Evolutionary conservation across 2,888 invertebrate species (phyloP).

Genomic region (Hofmannophila pseudospretella): DNA sequence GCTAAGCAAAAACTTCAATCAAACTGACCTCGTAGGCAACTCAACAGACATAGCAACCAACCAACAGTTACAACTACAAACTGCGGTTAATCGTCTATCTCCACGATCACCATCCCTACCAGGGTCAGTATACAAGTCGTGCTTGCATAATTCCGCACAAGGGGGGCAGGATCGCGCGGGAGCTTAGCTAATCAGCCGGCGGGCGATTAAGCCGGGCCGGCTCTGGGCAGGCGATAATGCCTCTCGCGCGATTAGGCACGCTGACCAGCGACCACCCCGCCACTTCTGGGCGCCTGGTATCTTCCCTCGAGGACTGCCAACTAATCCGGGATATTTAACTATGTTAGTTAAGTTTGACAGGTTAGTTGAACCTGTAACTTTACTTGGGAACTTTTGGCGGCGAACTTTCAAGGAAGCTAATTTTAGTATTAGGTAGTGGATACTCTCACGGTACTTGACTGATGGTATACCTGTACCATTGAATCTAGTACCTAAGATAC

Average conservation of each 20-base stretch:
- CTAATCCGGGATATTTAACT: constrained; percentile 18
- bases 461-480: no score
- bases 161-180: constrained; percentile 51
- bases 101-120: constrained; percentile 19
- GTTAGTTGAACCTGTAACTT: constrained; percentile 1
- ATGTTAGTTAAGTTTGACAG: constrained; percentile 6
- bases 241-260: constrained; percentile 68
- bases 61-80: no score
- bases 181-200: constrained; percentile 72
- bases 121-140: constrained; percentile 43
- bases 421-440: no score
- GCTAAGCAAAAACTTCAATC: no score
- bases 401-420: no score
- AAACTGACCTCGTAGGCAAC: no score
- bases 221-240: constrained; percentile 64
- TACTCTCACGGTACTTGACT: no score
- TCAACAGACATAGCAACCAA: no score
- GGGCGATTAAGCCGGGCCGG: constrained; percentile 58
- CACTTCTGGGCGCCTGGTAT: constrained; percentile 52
- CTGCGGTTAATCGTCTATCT: constrained; percentile 22
- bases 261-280: constrained; percentile 68
- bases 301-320: constrained; percentile 22
- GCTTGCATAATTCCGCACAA: constrained; percentile 67
- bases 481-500: no score
- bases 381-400: no score